Conservation (phyloP, 2,888 invertebrate species). For the Erpobdella octoculata region DNA sequence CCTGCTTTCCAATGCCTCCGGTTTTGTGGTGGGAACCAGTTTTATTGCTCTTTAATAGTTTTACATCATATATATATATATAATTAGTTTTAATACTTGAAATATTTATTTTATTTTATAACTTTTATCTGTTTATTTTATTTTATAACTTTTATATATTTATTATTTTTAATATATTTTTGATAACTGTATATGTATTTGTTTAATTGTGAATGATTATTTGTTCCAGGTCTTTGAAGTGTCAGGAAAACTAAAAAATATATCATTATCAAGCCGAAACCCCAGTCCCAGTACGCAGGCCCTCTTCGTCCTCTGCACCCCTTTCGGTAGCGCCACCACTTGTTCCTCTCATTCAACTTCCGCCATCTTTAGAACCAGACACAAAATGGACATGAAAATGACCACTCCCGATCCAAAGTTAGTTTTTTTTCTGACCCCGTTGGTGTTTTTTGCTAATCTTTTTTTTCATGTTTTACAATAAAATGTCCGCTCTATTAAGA, state of each 20-base stretch:
- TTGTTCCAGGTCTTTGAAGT: constrained; percentile 3
- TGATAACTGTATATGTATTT: too few relatives aligned
- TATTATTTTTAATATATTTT: too few relatives aligned
- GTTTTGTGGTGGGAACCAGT: constrained; percentile 92
- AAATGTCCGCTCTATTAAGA: too few relatives aligned
- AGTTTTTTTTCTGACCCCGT: not conserved
- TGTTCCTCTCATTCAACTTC: not conserved
- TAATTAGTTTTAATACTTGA: too few relatives aligned
- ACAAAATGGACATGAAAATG: constrained; percentile 19
- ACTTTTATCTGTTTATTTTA: too few relatives aligned
- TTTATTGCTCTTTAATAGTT: too few relatives aligned
- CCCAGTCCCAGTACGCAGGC: not conserved
- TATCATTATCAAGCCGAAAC: not conserved
- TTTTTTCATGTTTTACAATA: too few relatives aligned
- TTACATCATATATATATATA: too few relatives aligned
- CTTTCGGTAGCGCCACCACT: constrained; percentile 3
- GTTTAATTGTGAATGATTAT: too few relatives aligned
- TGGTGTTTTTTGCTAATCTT: not conserved
- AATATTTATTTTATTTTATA: too few relatives aligned
- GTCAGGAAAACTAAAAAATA: constrained; percentile 10
- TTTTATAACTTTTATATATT: too few relatives aligned
- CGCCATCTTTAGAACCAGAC: constrained; percentile 7
- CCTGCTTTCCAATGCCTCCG: constrained; percentile 95
- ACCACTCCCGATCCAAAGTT: not conserved
- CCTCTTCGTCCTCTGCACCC: constrained; percentile 15